Percentiles rank a stretch among this genome's conserved stretches.
Conservation (phyloP, 2,797 vertebrate species). For the Telmatherina bonti region DNA sequence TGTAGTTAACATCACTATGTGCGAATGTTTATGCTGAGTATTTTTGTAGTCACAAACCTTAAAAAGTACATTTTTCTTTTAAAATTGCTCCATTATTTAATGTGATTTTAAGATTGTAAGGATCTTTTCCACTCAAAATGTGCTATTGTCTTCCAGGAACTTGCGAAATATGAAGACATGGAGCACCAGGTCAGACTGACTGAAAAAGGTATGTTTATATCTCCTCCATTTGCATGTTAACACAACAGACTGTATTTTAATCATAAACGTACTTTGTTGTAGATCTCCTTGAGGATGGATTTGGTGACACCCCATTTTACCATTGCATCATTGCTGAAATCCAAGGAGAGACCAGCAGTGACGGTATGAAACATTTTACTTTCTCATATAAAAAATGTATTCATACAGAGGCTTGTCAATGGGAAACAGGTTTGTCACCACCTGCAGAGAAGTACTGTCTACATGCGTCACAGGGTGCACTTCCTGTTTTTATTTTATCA, state of each 20-base stretch:
- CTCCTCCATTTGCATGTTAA: fast-evolving
- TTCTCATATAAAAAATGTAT: background rate
- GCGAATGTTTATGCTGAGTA: too few relatives aligned
- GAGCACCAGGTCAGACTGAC: slow-evolving; percentile 83
- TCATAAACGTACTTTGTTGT: background rate
- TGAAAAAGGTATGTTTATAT: slow-evolving; percentile 72
- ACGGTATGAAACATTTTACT: slow-evolving; percentile 43
- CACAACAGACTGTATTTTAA: too few relatives aligned
- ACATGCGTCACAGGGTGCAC: background rate
- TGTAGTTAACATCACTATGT: background rate
- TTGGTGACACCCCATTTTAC: slow-evolving; percentile 86
- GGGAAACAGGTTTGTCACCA: background rate
- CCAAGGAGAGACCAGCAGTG: slow-evolving; percentile 56
- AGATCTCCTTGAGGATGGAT: slow-evolving; percentile 87
- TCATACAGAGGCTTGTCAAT: background rate
- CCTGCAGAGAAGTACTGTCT: background rate
- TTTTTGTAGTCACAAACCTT: too few relatives aligned
- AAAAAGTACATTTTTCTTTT: too few relatives aligned
- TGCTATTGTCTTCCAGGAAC: slow-evolving; percentile 73
- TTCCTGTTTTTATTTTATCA: slow-evolving; percentile 23
- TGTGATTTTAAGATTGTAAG: too few relatives aligned
- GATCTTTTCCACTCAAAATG: background rate
- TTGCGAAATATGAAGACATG: slow-evolving; percentile 85
- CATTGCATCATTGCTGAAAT: slow-evolving; percentile 81
- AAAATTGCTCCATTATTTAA: too few relatives aligned